Base-by-base conservation (phyloP, 2,797 vertebrate species). In the Cichlasoma orientale region DNA sequence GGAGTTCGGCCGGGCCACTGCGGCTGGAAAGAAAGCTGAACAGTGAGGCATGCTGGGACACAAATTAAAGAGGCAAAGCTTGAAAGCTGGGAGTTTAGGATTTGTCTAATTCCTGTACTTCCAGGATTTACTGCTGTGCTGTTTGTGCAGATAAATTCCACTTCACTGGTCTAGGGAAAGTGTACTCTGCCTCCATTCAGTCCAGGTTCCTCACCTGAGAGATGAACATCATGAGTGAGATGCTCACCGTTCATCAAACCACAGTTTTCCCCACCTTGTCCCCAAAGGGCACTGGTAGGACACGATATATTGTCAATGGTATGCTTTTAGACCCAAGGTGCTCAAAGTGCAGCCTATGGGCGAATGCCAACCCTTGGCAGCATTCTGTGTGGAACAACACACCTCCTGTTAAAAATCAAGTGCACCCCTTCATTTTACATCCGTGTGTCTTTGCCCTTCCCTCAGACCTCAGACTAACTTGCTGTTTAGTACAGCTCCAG, bases 61-160 rank as follows among this genome's bases (percentile, higher is more conserved):
- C 72, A 84, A 57, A 78, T 41, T 72, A 44, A 75, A 81, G 41
- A 80, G 50, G 71, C 23, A 63, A 59, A 61, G 36, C 75, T 78
- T 1, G n/a, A 86, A 82, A 68, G 68, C 31, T 63, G 56, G 29
- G 2, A 50, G n/a, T 82, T 83, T 38, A 82, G 5, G 66, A 80
- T 73, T 85, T 71, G 11, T 70, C 14, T 16, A 6, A 50, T 41
- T 79, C 23, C 27, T 50, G 36, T 41, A 66, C 38, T 80, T 75
- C 68, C 31, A 77, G 76, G 56, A 72, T 50, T 56, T 56, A 52
- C 71, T 55, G 31, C 59, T 75, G 56, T n/a, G 36, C 8, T 58
- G 21, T 58, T 29, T 27, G 29, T 52, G 74, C 53, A 54, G 18
- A 77, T 50, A 52, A 16, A 72, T 82, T 86, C 6, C 53, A 66